Evolutionary conservation across 2,113 vertebrate genomes (phyloP), one percentile per base, ranked within the genome.

Genomic region (Cyanocitta stelleri): DNA sequence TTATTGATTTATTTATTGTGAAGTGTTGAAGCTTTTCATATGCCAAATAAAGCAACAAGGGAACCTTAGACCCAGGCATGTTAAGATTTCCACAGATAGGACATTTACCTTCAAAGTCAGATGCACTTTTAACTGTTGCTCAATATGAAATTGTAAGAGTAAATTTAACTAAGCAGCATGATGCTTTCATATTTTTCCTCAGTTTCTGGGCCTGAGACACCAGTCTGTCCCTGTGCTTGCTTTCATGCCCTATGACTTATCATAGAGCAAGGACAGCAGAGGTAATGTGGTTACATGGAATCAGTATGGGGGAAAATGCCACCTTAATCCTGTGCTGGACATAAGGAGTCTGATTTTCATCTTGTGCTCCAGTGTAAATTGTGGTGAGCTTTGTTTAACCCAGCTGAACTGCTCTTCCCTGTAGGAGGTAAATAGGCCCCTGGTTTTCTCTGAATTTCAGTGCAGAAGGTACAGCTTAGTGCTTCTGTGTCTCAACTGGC

Each of bases 231-330:
- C 55, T 77, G 68, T 90, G 81, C 58, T 88, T 93, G 90, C 85
- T 93, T 97, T 87, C 83, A 29, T 86, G 94, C 83, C 51, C 83
- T 96, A 56, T 93, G 90, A 29, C 16, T 67, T 90, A 19, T 10
- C 85, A 93, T 43, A 95, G 90, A 90, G 88, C 86, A 88, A 93
- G 90, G 88, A 92, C 30, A 94, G 95, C 93, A 89, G 87, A 93
- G 63, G 90, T 91, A 87, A 95, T 94, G 88, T 90, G 87, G 87
- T 95, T 75, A 79, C 75, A 73, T 96, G 91, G 66, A 64, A 83
- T 82, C 33, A 52, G 11, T 52, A 68, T 19, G 77, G 52, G 80
- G 68, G 35, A 13, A 82, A 94, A 67, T 1, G 12, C 13, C 26
- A 44, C 37, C 67, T 81, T 75, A 77, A 87, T 80, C 67, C 72